Evolutionary conservation across 2,797 vertebrate genomes (phyloP).

Genomic region (Rhinoraja longicauda): DNA sequence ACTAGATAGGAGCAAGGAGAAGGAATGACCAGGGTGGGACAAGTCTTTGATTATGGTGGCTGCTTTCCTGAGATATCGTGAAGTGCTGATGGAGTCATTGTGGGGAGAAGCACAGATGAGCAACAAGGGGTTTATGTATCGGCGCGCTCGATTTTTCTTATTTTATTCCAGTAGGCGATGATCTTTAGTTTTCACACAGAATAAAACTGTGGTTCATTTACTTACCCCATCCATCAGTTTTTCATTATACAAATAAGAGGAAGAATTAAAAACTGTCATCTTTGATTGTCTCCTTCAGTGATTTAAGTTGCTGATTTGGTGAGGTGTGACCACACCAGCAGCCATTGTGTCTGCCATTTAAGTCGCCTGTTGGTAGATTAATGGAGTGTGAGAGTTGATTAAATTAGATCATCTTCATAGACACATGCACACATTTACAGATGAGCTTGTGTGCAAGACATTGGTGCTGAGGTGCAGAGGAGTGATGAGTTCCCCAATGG

Average conservation of each 20-base stretch:
- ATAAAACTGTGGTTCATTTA: background rate
- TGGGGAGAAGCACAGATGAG: background rate
- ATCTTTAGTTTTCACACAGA: background rate
- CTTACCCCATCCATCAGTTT: background rate
- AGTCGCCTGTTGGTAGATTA: background rate
- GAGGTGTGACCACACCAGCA: background rate
- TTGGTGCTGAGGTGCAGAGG: background rate
- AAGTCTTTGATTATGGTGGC: too few species aligned
- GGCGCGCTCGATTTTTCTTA: background rate
- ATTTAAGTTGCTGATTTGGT: background rate
- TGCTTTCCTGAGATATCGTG: too few species aligned
- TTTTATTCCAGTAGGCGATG: background rate
- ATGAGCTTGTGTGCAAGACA: too few species aligned
- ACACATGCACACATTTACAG: background rate
- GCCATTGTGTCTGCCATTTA: background rate
- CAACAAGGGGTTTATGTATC: background rate
- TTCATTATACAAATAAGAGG: background rate
- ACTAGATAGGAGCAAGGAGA: too few species aligned
- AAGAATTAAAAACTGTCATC: background rate
- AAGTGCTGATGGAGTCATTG: too few species aligned
- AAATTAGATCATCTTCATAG: background rate
- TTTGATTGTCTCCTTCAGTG: background rate
- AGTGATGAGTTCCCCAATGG: too few species aligned
- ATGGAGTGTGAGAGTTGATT: background rate
- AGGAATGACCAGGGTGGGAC: too few species aligned